These are phyloP conservation scores for Hypocryptadius cinnamomeus DNA, from an alignment of 2,113 vertebrate species.

Conservation along the genomic window DNA sequence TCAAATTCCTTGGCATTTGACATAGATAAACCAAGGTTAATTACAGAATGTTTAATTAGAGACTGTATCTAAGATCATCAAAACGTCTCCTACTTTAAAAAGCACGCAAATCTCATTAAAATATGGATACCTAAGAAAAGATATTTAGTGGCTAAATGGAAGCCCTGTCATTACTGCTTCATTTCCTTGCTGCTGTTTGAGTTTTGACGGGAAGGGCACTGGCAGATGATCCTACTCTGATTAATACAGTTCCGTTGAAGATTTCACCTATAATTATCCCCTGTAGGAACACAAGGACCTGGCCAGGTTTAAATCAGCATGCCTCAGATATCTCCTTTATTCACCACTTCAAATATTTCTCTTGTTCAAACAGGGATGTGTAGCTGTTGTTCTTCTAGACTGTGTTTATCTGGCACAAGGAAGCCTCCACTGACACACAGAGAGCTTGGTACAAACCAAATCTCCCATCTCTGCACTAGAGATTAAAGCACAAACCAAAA, in stretches of 20 bases:
- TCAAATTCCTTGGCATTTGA: conserved; percentile 1
- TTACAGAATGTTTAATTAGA: conserved; percentile 37
- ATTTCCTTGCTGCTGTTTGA: conserved; percentile 10
- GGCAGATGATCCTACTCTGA: neutral
- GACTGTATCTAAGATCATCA: conserved; percentile 7
- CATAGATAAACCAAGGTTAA: conserved; percentile 5
- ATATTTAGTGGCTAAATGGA: neutral
- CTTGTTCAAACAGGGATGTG: neutral
- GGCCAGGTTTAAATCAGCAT: neutral
- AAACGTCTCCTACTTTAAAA: neutral
- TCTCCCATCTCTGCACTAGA: neutral
- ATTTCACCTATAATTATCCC: conserved; percentile 32
- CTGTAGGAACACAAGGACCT: neutral
- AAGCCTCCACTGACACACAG: neutral
- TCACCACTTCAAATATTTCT: neutral
- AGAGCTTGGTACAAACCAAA: neutral
- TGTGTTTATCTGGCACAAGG: neutral
- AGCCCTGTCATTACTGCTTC: conserved; percentile 1
- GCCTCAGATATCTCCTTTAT: neutral
- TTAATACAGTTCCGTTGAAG: neutral
- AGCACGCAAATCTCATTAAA: neutral
- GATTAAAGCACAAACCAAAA: neutral
- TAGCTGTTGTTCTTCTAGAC: neutral
- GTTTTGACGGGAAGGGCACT: neutral
- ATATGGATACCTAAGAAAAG: neutral